These are phyloP conservation scores for Ephialtes manifestator DNA, from an alignment of 2,888 invertebrate genomes.

Conservation along the genomic window DNA sequence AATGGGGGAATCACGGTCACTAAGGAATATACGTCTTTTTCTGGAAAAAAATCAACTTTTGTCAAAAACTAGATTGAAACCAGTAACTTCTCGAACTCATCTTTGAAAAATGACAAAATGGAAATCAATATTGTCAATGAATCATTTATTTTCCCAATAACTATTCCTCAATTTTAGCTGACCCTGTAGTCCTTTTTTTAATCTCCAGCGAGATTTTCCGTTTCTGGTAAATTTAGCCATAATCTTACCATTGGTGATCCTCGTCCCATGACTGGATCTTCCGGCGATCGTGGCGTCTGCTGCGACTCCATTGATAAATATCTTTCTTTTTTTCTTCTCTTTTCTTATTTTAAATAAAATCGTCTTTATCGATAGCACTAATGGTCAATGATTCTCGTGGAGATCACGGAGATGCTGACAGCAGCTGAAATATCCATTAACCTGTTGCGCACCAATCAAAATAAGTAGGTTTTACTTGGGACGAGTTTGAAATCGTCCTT, in stretches of 20 bases:
- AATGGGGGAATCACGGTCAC: too few relatives aligned
- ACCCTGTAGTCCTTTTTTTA: background rate
- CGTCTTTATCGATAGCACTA: constrained; percentile 66
- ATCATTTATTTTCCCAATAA: background rate
- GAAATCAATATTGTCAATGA: too few relatives aligned
- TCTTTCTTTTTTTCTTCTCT: constrained; percentile 13
- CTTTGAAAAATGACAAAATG: too few relatives aligned
- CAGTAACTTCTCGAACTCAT: too few relatives aligned
- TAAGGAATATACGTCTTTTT: too few relatives aligned
- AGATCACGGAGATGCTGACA: constrained; percentile 72
- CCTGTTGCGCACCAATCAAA: constrained; percentile 81
- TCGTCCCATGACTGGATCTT: constrained; percentile 75
- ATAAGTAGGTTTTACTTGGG: constrained; percentile 37
- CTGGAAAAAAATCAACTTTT: too few relatives aligned
- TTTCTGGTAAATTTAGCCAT: background rate
- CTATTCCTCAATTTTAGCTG: constrained; percentile 31
- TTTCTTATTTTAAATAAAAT: constrained; percentile 36
- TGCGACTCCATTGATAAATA: constrained; percentile 79
- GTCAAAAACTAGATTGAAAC: too few relatives aligned
- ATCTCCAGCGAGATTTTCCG: background rate
- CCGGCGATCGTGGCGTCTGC: constrained; percentile 76
- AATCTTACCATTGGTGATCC: constrained; percentile 80
- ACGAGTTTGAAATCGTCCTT: background rate
- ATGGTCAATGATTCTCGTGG: constrained; percentile 64
- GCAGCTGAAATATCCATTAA: constrained; percentile 77